A percentile compares a stretch with the other conserved stretches of the same genome.
phyloP scores from a whole-genome alignment of 2,888 invertebrate species.

The Conchocele bisecta region DNA sequence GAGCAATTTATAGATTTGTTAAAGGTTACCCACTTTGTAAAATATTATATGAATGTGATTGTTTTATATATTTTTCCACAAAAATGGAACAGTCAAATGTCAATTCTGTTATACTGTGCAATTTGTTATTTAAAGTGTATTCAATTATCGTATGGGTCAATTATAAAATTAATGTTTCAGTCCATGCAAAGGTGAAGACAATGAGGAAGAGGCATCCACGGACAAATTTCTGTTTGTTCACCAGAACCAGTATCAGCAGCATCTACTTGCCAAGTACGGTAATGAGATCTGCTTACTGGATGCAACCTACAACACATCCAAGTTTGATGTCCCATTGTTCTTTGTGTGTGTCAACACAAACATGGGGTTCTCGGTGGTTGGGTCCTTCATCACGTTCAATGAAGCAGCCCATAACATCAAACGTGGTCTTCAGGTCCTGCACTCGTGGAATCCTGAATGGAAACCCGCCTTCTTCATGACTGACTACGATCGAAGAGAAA shows the following conservation, averaged over 20 bases:
- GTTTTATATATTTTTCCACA: too few species aligned
- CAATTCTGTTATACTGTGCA: too few species aligned
- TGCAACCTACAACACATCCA: constrained; percentile 47
- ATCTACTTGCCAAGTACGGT: constrained; percentile 40
- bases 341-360: constrained; percentile 40
- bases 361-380: constrained; percentile 39
- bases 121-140: too few species aligned
- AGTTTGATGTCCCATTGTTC: constrained; percentile 47
- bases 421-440: neutral
- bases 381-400: constrained; percentile 21
- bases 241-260: constrained; percentile 28
- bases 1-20: too few species aligned
- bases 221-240: constrained; percentile 17
- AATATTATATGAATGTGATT: too few species aligned
- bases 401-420: constrained; percentile 1
- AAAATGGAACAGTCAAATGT: too few species aligned
- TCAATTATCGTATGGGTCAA: too few species aligned
- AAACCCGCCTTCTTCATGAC: constrained; percentile 1
- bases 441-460: neutral
- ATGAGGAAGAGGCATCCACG: too few species aligned
- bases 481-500: constrained; percentile 7
- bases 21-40: too few species aligned
- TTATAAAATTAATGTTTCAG: too few species aligned
- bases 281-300: constrained; percentile 39
- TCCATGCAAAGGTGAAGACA: too few species aligned